Conservation (phyloP, 2,113 vertebrate species). For the Petaurus breviceps region DNA sequence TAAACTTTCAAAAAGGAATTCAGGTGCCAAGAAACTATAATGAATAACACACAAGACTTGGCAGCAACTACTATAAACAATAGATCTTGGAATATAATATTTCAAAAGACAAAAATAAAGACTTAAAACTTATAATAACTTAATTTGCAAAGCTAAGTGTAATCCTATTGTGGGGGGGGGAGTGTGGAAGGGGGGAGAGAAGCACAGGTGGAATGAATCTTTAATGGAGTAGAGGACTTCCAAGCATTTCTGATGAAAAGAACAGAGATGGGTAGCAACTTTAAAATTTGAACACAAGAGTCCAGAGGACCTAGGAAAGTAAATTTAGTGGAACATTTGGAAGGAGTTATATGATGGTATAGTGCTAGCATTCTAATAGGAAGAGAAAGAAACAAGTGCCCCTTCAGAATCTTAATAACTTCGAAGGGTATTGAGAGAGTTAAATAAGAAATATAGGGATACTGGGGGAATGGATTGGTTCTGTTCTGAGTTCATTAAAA, state of each 20-base stretch:
- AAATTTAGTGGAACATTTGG: not conserved
- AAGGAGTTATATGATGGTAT: not conserved
- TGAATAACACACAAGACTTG: not conserved
- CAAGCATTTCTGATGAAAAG: not conserved
- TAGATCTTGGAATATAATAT: not conserved
- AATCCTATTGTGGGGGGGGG: not conserved
- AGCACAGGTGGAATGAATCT: not conserved
- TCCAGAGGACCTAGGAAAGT: not conserved
- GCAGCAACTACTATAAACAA: not conserved
- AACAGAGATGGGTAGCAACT: not conserved
- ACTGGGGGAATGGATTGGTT: not conserved
- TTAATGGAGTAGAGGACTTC: not conserved
- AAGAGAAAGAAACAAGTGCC: not conserved
- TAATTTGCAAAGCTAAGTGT: not conserved
- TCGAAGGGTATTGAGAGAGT: not conserved
- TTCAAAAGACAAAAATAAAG: not conserved
- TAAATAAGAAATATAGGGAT: not conserved
- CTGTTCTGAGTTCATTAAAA: not conserved
- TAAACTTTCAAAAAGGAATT: not conserved
- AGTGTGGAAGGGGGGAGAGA: too few relatives aligned
- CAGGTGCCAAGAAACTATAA: not conserved
- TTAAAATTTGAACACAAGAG: not conserved
- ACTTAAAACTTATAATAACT: not conserved
- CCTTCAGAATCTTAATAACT: not conserved
- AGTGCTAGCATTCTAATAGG: not conserved